Evolutionary conservation across 2,888 invertebrate species (phyloP).

Genomic region (Oxytorus armatus): DNA sequence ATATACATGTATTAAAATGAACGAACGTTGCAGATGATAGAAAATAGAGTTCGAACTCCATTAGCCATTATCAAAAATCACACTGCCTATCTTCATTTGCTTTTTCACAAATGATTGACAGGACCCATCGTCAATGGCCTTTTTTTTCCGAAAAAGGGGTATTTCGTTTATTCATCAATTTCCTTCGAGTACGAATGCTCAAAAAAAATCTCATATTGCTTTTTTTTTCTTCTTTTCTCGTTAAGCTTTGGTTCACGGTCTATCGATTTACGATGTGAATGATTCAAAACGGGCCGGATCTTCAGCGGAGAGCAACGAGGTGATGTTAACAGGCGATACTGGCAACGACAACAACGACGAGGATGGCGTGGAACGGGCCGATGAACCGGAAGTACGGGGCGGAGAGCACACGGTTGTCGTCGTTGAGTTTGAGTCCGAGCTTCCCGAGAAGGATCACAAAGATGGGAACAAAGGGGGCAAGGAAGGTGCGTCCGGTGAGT

Average conservation of each 20-base stretch:
- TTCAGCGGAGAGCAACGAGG: conserved; percentile 70
- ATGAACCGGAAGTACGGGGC: conserved; percentile 70
- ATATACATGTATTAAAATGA: too few relatives aligned
- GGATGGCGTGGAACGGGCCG: conserved; percentile 67
- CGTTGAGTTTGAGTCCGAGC: conserved; percentile 78
- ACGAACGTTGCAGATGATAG: too few relatives aligned
- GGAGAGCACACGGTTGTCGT: conserved; percentile 76
- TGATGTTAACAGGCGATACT: conserved; percentile 66
- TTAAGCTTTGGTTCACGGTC: conserved; percentile 71
- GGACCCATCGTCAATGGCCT: too few relatives aligned
- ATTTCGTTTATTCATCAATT: neutral
- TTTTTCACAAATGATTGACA: too few relatives aligned
- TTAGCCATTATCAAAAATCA: too few relatives aligned
- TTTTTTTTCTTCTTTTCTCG: conserved; percentile 4
- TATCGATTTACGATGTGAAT: conserved; percentile 73
- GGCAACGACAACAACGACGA: conserved; percentile 65
- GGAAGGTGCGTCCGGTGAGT: conserved; percentile 73
- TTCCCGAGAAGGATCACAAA: conserved; percentile 74
- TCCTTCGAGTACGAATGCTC: neutral
- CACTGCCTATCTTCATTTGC: too few relatives aligned
- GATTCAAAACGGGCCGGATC: conserved; percentile 62
- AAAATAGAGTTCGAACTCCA: too few relatives aligned
- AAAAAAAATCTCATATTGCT: neutral
- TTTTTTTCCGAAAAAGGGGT: too few relatives aligned
- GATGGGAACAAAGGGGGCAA: conserved; percentile 74